These are phyloP conservation scores for Ictalurus punctatus DNA, from an alignment of 2,113 vertebrate species.

Conservation along the genomic window DNA sequence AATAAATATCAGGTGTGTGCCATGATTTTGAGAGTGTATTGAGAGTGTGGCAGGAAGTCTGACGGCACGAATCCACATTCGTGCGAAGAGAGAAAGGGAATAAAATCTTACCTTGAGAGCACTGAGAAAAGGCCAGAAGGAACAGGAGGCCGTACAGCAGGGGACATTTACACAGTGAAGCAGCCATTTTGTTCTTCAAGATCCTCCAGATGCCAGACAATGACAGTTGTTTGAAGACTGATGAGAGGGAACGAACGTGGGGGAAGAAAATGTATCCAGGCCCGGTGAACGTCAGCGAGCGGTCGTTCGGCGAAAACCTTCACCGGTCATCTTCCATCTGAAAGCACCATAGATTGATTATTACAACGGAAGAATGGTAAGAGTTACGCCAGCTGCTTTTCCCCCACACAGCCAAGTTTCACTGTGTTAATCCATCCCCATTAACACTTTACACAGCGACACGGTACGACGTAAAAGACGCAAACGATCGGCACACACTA, in stretches of 20 bases:
- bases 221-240: conserved; percentile 37
- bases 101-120: conserved; percentile 67
- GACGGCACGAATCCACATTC: background rate
- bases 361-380: conserved; percentile 29
- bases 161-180: conserved; percentile 66
- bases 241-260: background rate
- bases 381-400: background rate
- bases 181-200: conserved; percentile 66
- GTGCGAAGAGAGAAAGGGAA: background rate
- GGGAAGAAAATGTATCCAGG: conserved; percentile 32
- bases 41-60: background rate
- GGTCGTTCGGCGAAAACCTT: conserved; percentile 58
- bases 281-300: conserved; percentile 63
- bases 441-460: conserved; percentile 12
- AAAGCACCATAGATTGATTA: conserved; percentile 22
- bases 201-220: conserved; percentile 57
- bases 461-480: background rate
- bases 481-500: background rate
- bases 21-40: background rate
- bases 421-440: background rate
- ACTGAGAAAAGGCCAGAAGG: conserved; percentile 63
- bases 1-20: background rate
- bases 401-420: background rate
- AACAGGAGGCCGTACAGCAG: conserved; percentile 65
- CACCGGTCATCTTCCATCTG: conserved; percentile 71